Evolutionary conservation across 2,797 vertebrate species (phyloP).

Genomic region (Tokudaia tokunoshimensis): DNA sequence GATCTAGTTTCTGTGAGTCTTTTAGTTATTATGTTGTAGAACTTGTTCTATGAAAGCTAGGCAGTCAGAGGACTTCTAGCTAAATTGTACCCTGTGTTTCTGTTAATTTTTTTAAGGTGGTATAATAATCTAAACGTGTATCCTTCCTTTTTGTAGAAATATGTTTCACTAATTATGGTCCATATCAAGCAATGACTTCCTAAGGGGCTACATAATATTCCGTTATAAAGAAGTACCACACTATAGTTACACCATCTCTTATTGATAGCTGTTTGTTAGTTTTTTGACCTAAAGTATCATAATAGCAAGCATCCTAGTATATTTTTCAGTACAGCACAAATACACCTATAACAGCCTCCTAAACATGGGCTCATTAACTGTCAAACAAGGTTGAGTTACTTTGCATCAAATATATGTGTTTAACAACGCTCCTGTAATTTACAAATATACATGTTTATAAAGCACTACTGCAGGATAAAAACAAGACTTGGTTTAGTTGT

Average conservation of each 20-base stretch:
- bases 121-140: conserved; percentile 47
- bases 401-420: conserved; percentile 40
- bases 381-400: conserved; percentile 37
- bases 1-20: neutral
- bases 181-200: neutral
- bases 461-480: neutral
- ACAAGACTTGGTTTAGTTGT: conserved; percentile 34
- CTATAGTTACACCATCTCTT: conserved; percentile 49
- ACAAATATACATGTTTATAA: conserved; percentile 22
- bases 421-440: conserved; percentile 46
- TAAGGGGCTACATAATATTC: neutral
- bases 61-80: neutral
- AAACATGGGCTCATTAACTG: conserved; percentile 52
- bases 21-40: conserved; percentile 45
- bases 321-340: conserved; percentile 42
- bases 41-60: neutral
- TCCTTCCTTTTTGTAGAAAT: conserved; percentile 35
- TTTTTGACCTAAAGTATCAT: conserved; percentile 42
- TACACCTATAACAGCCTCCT: conserved; percentile 35
- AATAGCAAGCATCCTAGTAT: conserved; percentile 29
- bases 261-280: conserved; percentile 1
- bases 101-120: conserved; percentile 35
- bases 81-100: conserved; percentile 60
- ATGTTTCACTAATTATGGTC: conserved; percentile 8
- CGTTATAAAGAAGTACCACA: neutral